phyloP scores from a whole-genome alignment of 2,888 invertebrate genomes.

The Clivina fossor region DNA sequence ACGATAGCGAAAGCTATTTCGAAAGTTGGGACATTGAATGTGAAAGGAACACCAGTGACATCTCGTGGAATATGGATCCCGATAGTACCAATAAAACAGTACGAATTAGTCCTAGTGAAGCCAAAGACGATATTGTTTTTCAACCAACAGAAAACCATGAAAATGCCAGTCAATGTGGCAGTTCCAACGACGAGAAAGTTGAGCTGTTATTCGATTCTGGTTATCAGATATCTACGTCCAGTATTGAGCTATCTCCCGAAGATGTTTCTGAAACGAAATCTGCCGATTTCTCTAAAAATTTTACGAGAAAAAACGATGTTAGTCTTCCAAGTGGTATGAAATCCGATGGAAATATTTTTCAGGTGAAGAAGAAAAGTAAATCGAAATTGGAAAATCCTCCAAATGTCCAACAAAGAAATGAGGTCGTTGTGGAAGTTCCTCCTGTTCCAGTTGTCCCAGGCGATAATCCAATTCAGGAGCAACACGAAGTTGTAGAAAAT shows the following conservation, averaged over 20 bases:
- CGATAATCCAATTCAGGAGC: constrained; percentile 29
- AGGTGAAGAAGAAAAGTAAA: constrained; percentile 1
- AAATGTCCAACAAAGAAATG: not conserved
- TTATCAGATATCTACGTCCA: constrained; percentile 46
- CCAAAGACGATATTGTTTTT: too few species aligned
- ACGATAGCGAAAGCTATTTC: constrained; percentile 22
- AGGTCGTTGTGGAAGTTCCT: not conserved
- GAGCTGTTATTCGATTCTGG: constrained; percentile 45
- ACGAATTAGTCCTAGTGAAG: too few species aligned
- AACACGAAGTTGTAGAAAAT: constrained; percentile 51
- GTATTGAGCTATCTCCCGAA: constrained; percentile 42
- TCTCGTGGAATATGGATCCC: not conserved
- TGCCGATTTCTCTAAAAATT: not conserved
- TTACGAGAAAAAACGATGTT: not conserved
- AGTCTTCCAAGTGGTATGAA: constrained; percentile 37
- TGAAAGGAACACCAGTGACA: constrained; percentile 1
- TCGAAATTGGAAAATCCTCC: constrained; percentile 7
- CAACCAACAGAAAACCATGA: not conserved
- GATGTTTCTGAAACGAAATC: not conserved
- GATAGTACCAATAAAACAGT: too few species aligned
- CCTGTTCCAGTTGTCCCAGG: not conserved
- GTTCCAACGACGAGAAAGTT: constrained; percentile 14
- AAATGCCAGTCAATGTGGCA: not conserved
- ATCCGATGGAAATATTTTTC: constrained; percentile 36
- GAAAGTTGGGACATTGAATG: constrained; percentile 30